Base-by-base conservation (phyloP, 2,113 vertebrate species). In the Clarias magur region DNA sequence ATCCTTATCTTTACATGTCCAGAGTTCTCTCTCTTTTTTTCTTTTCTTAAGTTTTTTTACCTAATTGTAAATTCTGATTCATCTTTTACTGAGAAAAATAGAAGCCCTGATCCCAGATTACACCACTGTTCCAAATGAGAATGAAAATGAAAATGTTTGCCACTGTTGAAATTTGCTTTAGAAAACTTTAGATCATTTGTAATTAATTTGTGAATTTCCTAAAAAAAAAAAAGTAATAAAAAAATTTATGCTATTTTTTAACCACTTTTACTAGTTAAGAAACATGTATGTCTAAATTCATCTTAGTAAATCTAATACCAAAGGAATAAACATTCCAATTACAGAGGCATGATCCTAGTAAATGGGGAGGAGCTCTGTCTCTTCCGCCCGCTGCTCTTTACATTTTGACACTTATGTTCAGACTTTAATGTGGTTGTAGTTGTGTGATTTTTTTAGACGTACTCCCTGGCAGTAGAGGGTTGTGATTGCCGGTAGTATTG, bases 401-500 rank as follows among this genome's bases (percentile, higher is more conserved):
- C 67, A 81, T 19, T 62, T 57, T 76, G 23, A 62, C 54, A 75
- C 38, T 53, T 16, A 23, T 25, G 16, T 79, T 79, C n/a, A 57
- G 0, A 27, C 63, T 86, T 85, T 83, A 83, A 62, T 42, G 75
- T 82, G 73, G 42, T 56, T 73, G 70, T 80, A 57, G 79, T 82
- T 73, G 83, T 84, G 42, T 68, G 30, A 34, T 38, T 38, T 7
- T 63, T 83, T 98, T 97, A 99, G 93, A 99, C 97, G 82, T 99
- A 99, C 96, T 99, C 97, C 95, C 96, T 96, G 90, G 96, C 91
- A 1, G 95, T 95, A 1, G 98, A 94, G 63, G 95, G 96, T 94
- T 96, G 98, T 13, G 96, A 93, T 93, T 91, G 96, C 89, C 96
- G 96, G 62, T 97, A 98, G 89, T 97, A 97, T 88, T 96, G 97